These are phyloP conservation scores for Argopecten irradians DNA, from an alignment of 1,140 invertebrate genomes.

Conservation along the genomic window DNA sequence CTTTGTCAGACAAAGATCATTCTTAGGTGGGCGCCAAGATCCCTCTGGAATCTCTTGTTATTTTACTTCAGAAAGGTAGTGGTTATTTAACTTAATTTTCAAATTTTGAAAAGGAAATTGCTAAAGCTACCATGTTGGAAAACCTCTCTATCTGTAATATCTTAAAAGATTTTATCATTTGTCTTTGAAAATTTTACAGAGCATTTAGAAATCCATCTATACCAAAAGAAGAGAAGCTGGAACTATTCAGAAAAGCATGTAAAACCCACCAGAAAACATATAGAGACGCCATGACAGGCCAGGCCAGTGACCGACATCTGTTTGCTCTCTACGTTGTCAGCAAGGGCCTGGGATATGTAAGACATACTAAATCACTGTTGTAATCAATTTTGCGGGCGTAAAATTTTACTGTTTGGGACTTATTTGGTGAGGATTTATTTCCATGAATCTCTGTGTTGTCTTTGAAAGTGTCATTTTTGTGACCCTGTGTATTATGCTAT, in stretches of 20 bases:
- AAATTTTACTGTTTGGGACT: background rate
- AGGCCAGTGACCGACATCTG: slow-evolving; percentile 86
- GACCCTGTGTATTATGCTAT: no score
- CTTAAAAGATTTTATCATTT: no score
- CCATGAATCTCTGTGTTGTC: background rate
- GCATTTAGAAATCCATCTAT: slow-evolving; percentile 72
- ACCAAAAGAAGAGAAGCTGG: slow-evolving; percentile 82
- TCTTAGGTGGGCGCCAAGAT: no score
- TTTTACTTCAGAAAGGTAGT: no score
- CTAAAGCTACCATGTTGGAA: no score
- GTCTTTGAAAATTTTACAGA: slow-evolving; percentile 62
- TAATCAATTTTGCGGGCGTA: background rate
- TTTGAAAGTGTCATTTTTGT: background rate
- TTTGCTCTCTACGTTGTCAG: slow-evolving; percentile 80
- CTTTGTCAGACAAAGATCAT: no score
- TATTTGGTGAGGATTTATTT: background rate
- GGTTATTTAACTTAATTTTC: no score
- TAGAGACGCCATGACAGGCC: slow-evolving; percentile 96
- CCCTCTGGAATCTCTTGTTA: no score
- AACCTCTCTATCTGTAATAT: no score
- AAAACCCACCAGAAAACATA: slow-evolving; percentile 90
- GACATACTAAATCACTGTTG: slow-evolving; percentile 36
- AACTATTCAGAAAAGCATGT: slow-evolving; percentile 86
- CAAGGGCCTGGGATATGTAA: slow-evolving; percentile 78
- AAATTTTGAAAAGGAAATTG: no score